phyloP scores from a whole-genome alignment of 1,140 invertebrate genomes.

The Idris sp. region DNA sequence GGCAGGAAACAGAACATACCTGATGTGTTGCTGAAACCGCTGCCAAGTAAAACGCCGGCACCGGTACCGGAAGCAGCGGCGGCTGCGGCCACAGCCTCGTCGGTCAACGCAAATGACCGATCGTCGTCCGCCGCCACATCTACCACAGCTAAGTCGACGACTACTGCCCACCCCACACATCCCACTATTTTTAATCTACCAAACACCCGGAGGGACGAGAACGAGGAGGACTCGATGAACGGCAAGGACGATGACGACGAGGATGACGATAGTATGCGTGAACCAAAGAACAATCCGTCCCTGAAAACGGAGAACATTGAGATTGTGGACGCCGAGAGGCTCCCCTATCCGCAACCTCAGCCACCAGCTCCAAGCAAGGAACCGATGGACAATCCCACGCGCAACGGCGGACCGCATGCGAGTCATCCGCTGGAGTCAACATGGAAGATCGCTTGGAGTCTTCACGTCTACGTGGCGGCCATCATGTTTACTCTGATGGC shows the following conservation, averaged over 20 bases:
- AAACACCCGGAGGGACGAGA: conserved; percentile 68
- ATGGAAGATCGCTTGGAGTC: conserved; percentile 90
- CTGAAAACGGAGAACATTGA: conserved; percentile 71
- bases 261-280: conserved; percentile 31
- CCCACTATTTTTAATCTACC: conserved; percentile 74
- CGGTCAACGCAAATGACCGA: conserved; percentile 2
- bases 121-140: conserved; percentile 14
- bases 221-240: conserved; percentile 47
- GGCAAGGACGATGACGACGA: conserved; percentile 41
- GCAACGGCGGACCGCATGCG: conserved; percentile 63
- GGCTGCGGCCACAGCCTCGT: conserved; percentile 63
- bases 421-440: conserved; percentile 75
- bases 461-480: conserved; percentile 91
- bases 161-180: conserved; percentile 63
- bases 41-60: conserved; percentile 81
- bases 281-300: conserved; percentile 62
- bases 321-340: conserved; percentile 70
- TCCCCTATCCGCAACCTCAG: conserved; percentile 72
- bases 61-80: conserved; percentile 63
- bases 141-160: conserved; percentile 51
- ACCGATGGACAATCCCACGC: conserved; percentile 65
- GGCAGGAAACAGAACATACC: conserved; percentile 88
- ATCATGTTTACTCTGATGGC: conserved; percentile 89
- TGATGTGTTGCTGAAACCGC: conserved; percentile 83
- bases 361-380: conserved; percentile 71